Conservation (phyloP, 2,113 vertebrate genomes). For the Pseudopipra pipra region DNA sequence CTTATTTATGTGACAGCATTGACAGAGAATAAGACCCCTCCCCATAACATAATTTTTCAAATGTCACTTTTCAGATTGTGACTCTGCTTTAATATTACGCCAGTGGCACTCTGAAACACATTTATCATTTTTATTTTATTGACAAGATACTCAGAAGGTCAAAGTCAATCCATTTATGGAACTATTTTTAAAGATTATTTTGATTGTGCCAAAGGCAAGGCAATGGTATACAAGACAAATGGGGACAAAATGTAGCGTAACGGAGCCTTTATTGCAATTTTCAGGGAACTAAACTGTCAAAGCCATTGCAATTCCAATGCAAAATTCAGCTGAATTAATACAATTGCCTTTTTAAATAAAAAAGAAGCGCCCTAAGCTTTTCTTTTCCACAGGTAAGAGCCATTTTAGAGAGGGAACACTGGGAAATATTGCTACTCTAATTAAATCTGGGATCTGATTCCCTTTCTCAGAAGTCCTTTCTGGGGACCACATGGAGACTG, state of each 20-base stretch:
- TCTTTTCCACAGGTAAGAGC: not conserved
- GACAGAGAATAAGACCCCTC: not conserved
- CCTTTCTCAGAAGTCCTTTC: not conserved
- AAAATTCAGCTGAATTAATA: constrained; percentile 35
- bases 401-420: not conserved
- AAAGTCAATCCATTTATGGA: constrained; percentile 45
- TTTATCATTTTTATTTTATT: constrained; percentile 61
- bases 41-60: not conserved
- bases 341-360: constrained; percentile 8
- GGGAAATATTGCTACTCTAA: not conserved
- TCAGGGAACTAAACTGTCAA: constrained; percentile 18
- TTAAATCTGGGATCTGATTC: not conserved
- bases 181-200: constrained; percentile 59
- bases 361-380: not conserved
- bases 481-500: not conserved
- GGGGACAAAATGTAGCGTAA: constrained; percentile 15
- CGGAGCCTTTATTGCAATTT: constrained; percentile 13
- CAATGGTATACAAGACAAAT: constrained; percentile 38
- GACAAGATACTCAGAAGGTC: constrained; percentile 58
- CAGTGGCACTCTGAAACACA: not conserved
- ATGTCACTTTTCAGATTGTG: constrained; percentile 31
- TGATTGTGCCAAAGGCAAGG: constrained; percentile 52
- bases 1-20: not conserved
- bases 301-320: not conserved
- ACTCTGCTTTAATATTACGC: not conserved